Evolutionary conservation across 2,888 invertebrate genomes (phyloP), one percentile per base, ranked within the genome.

Genomic region (Catocala sponsa): DNA sequence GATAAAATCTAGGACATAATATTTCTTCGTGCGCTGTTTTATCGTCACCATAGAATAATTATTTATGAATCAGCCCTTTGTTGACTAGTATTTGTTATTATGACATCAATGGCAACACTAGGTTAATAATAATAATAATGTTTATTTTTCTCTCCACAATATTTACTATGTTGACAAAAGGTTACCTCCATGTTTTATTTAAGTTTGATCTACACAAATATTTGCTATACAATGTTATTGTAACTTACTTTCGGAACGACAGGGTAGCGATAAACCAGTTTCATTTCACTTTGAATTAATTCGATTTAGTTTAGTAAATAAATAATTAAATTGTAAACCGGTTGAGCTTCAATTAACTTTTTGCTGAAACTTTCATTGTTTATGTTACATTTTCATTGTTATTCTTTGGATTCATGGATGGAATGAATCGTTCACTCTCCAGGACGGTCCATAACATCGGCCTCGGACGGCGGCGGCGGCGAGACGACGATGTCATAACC

Each of bases 271-370:
- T 65, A 62, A 67, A 76, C 62, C 63, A 56, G 65, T 69, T 50
- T 65, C 63, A 64, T 67, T 70, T 65, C 54, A 38, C 65, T 65
- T 56, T 54, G 65, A 72, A 66, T 69, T 72, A 66, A 72, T 53
- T 54, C 5, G 11, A 53, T 42, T 76, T 69, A 69, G 69, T 76
- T 74, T 65, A 62, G 65, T 68, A 68, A 76, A 69, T 74, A 69
- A 64, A 72, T 4, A 38, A 38, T 69, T 65, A 73, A 76, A 60
- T 56, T 62, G 62, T 54, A 74, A 74, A 59, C 51, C 60, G 54
- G 65, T 62, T 65, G 57, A 64, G 62, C 44, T 76, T 57, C 62
- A 55, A 66, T 72, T 68, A 59, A 59, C 47, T 63, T 74, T 72
- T 65, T 61, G 55, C 58, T 59, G 11, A 25, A 68, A 63, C 57